Conservation (phyloP, 2,797 vertebrate genomes). For the Decapterus maruadsi region DNA sequence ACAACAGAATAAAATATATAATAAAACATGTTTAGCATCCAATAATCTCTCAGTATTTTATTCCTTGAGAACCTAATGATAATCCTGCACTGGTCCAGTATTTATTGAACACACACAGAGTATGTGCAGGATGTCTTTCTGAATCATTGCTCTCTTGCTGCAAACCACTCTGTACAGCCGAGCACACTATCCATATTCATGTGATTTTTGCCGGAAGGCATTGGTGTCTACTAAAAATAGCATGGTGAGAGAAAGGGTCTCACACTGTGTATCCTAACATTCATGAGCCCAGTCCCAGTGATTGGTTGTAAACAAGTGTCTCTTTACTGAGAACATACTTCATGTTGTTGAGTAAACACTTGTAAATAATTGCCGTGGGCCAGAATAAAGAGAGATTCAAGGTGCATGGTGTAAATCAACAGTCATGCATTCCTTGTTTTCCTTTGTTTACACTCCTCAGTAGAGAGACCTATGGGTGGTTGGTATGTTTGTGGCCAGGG, state of each 20-base stretch:
- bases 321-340: constrained; percentile 62
- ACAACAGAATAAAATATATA: neutral
- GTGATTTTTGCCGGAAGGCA: constrained; percentile 88
- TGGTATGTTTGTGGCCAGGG: constrained; percentile 12
- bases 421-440: constrained; percentile 24
- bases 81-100: constrained; percentile 48
- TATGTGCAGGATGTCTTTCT: constrained; percentile 81
- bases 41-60: constrained; percentile 15
- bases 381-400: constrained; percentile 52
- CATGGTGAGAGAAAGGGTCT: constrained; percentile 84
- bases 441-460: constrained; percentile 25
- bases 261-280: constrained; percentile 80
- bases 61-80: constrained; percentile 42
- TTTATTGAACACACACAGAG: constrained; percentile 72
- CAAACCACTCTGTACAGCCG: constrained; percentile 82
- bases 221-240: constrained; percentile 90
- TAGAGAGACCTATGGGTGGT: constrained; percentile 20
- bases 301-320: constrained; percentile 82
- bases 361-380: constrained; percentile 69
- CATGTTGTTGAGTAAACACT: constrained; percentile 66
- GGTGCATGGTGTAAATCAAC: constrained; percentile 49
- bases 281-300: constrained; percentile 69
- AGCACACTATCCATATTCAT: constrained; percentile 89
- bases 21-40: neutral
- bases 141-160: constrained; percentile 81